These are phyloP conservation scores for Berghia stephanieae DNA, from an alignment of 1,140 invertebrate genomes.

Conservation along the genomic window DNA sequence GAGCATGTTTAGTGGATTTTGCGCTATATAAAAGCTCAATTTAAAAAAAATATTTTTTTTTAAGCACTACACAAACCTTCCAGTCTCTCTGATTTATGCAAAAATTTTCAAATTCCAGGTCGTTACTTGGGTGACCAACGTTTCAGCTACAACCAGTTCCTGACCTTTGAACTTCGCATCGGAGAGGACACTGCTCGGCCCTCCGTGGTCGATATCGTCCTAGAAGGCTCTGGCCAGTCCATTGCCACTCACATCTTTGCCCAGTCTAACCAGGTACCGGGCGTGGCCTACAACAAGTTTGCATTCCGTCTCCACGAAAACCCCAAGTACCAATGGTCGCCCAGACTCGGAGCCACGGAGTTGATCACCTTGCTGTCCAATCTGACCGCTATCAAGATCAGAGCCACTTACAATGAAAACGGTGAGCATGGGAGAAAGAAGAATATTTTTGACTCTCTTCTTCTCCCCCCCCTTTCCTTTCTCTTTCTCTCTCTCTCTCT, in stretches of 20 bases:
- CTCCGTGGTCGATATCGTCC: constrained; percentile 83
- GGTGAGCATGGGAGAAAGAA: constrained; percentile 62
- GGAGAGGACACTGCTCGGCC: constrained; percentile 75
- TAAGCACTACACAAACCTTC: no score
- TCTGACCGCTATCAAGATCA: constrained; percentile 91
- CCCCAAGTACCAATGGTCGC: constrained; percentile 90
- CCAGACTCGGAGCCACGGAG: constrained; percentile 81
- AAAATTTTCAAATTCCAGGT: no score
- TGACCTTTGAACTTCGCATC: constrained; percentile 90
- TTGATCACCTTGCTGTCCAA: constrained; percentile 94
- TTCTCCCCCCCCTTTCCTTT: background rate
- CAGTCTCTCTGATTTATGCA: no score
- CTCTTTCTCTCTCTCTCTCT: background rate
- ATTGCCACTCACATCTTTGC: constrained; percentile 91
- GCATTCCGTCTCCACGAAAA: constrained; percentile 83
- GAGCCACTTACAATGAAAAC: constrained; percentile 86
- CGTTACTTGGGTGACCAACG: constrained; percentile 92
- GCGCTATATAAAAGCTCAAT: no score
- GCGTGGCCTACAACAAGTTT: constrained; percentile 71
- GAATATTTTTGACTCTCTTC: background rate
- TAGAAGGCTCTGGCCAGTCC: constrained; percentile 79
- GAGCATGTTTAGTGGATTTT: no score
- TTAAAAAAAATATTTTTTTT: no score
- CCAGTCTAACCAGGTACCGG: constrained; percentile 86
- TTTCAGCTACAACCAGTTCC: constrained; percentile 91